A percentile compares a stretch with the other conserved stretches of the same genome.
Evolutionary conservation across 1,140 invertebrate genomes (phyloP).

Genomic region (Zaprionus vittiger): DNA sequence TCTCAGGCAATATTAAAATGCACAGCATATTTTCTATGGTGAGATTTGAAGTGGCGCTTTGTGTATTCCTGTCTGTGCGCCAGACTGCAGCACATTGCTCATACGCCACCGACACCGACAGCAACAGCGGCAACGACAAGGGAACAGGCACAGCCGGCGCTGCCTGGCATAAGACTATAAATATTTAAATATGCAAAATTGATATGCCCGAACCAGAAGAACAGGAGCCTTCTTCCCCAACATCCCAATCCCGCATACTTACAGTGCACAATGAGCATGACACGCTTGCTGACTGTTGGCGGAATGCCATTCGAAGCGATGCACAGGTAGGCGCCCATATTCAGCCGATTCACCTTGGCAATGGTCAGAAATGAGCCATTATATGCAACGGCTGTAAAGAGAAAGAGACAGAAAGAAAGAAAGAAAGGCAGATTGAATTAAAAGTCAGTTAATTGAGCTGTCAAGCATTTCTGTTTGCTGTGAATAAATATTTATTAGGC

Average conservation of each 20-base stretch:
- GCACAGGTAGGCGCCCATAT: slow-evolving; percentile 96
- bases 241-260: slow-evolving; percentile 84
- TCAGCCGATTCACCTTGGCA: slow-evolving; percentile 92
- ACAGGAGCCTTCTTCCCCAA: not conserved
- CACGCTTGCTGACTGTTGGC: slow-evolving; percentile 94
- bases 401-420: slow-evolving; percentile 14
- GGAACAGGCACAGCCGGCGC: slow-evolving; percentile 16
- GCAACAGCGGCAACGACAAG: slow-evolving; percentile 14
- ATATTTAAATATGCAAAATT: slow-evolving; percentile 82
- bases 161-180: slow-evolving; percentile 77
- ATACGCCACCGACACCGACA: slow-evolving; percentile 33
- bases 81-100: slow-evolving; percentile 52
- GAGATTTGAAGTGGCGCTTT: slow-evolving; percentile 74
- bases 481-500: slow-evolving; percentile 5
- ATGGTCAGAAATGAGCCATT: slow-evolving; percentile 91
- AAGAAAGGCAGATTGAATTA: not conserved
- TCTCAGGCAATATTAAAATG: slow-evolving; percentile 68
- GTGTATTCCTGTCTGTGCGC: slow-evolving; percentile 55
- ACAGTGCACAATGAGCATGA: slow-evolving; percentile 95
- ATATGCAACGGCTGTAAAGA: slow-evolving; percentile 86
- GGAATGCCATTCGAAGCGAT: slow-evolving; percentile 94
- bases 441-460: not conserved
- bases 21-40: slow-evolving; percentile 76
- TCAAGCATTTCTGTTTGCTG: not conserved
- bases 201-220: slow-evolving; percentile 53